phyloP scores from a whole-genome alignment of 2,888 invertebrate species.

The Cantharis rufa region DNA sequence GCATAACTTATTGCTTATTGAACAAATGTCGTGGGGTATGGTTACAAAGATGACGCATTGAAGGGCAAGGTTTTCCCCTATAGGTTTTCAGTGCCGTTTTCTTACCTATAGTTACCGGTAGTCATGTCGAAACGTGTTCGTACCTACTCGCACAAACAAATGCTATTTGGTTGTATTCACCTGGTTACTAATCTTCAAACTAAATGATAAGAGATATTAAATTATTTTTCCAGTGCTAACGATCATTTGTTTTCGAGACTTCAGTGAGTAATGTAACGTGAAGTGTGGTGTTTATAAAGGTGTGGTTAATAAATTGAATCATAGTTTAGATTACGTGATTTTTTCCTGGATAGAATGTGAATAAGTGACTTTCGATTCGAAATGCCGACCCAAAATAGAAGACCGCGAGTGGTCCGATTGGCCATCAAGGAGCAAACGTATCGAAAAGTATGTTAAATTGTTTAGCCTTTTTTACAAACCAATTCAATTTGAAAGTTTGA shows the following conservation, averaged over 20 bases:
- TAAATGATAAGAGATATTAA: slow-evolving; percentile 1
- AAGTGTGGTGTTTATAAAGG: background rate
- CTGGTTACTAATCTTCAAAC: slow-evolving; percentile 1
- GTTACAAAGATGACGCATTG: background rate
- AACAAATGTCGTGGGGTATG: background rate
- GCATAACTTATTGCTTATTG: background rate
- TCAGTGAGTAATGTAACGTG: background rate
- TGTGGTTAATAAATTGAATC: background rate
- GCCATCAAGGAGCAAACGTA: slow-evolving; percentile 43
- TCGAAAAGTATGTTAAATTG: slow-evolving; percentile 39
- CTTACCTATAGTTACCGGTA: background rate
- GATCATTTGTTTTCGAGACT: background rate
- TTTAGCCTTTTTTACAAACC: background rate
- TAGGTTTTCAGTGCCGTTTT: background rate
- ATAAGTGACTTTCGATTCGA: background rate
- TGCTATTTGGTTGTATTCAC: background rate
- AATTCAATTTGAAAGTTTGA: background rate
- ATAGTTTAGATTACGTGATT: background rate
- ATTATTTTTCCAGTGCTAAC: background rate
- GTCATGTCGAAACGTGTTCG: background rate
- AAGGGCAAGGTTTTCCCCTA: background rate
- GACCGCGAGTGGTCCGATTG: slow-evolving; percentile 34
- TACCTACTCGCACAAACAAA: background rate
- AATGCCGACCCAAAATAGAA: background rate
- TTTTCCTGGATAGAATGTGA: background rate